Evolutionary conservation across 1,140 invertebrate species (phyloP).

Genomic region (Saxidomus purpurata): DNA sequence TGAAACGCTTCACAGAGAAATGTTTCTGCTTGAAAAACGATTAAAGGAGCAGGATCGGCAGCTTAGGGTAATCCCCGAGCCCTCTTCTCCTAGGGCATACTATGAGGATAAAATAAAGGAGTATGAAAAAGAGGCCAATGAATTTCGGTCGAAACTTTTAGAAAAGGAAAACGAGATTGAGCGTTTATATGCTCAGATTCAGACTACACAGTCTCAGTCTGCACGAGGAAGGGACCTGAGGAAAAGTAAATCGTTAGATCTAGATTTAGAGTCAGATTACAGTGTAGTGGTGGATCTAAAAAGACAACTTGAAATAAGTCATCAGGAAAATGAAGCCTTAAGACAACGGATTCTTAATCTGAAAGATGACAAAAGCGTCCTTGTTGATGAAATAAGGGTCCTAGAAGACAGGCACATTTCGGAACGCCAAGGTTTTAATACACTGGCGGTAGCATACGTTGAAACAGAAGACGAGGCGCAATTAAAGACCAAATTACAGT

Average conservation of each 20-base stretch:
- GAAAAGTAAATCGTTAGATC: slow-evolving; percentile 82
- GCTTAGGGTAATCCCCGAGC: slow-evolving; percentile 67
- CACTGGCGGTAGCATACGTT: slow-evolving; percentile 36
- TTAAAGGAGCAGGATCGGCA: slow-evolving; percentile 75
- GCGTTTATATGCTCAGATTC: slow-evolving; percentile 91
- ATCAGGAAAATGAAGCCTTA: slow-evolving; percentile 88
- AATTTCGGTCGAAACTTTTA: slow-evolving; percentile 92
- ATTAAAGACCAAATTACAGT: slow-evolving; percentile 26
- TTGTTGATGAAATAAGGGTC: slow-evolving; percentile 88
- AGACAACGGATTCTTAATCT: slow-evolving; percentile 71
- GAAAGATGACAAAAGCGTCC: slow-evolving; percentile 79
- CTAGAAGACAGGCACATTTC: neutral
- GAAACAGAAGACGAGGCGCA: slow-evolving; percentile 32
- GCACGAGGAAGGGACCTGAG: slow-evolving; percentile 79
- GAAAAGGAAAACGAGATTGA: slow-evolving; percentile 95
- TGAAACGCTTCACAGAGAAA: slow-evolving; percentile 91
- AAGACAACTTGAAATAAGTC: slow-evolving; percentile 91
- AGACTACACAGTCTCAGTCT: slow-evolving; percentile 87
- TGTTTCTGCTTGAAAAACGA: slow-evolving; percentile 92
- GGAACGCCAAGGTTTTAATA: neutral
- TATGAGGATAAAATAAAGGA: slow-evolving; percentile 82
- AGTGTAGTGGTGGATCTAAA: slow-evolving; percentile 89
- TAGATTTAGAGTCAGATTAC: slow-evolving; percentile 70
- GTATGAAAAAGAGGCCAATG: slow-evolving; percentile 87
- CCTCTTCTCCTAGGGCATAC: slow-evolving; percentile 77